Evolutionary conservation across 2,888 invertebrate species (phyloP).

Genomic region (Cremastinae sp.): DNA sequence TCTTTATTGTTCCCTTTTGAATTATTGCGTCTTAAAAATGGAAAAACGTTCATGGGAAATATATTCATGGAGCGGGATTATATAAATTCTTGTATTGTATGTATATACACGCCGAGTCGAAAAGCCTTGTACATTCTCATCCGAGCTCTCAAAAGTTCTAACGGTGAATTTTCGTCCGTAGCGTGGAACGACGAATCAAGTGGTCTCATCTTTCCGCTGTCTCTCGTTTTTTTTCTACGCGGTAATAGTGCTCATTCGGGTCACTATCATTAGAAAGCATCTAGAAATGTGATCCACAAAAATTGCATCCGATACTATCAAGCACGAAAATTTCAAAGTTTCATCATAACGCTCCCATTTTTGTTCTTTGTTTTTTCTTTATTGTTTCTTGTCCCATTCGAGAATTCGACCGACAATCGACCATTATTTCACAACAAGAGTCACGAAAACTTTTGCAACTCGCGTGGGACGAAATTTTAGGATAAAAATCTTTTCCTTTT

Average conservation of each 20-base stretch:
- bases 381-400: not conserved
- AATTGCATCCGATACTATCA: conserved; percentile 28
- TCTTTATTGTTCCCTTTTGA: too few relatives aligned
- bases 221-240: conserved; percentile 6
- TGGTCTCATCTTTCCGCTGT: conserved; percentile 29
- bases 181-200: conserved; percentile 39
- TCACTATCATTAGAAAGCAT: conserved; percentile 42
- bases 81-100: not conserved
- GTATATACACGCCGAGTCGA: not conserved
- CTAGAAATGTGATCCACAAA: conserved; percentile 17
- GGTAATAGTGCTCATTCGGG: conserved; percentile 13
- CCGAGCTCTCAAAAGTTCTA: conserved; percentile 36
- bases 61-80: conserved; percentile 7
- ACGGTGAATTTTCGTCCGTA: conserved; percentile 48
- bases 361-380: not conserved
- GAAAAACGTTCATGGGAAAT: too few relatives aligned
- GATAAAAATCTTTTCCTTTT: too few relatives aligned
- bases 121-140: conserved; percentile 4
- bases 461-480: too few relatives aligned
- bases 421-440: too few relatives aligned
- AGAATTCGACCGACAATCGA: not conserved
- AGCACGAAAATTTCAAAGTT: not conserved
- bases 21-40: too few relatives aligned
- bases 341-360: not conserved
- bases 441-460: too few relatives aligned